Conservation (phyloP, 2,797 vertebrate genomes). For the Bradypus variegatus region DNA sequence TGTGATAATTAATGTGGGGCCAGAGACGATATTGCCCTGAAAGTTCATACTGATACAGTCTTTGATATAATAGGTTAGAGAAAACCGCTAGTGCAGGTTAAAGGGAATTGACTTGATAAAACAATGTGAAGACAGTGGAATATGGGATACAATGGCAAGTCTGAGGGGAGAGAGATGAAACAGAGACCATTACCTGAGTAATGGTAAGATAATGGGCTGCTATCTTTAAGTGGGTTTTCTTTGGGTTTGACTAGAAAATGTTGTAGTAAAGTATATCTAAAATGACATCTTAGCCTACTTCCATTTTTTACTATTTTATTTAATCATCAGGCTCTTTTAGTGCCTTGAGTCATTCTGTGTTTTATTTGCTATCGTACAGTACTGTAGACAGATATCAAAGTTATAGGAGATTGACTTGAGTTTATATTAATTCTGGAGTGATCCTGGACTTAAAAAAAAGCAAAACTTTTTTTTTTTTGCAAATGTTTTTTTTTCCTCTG, state of each 20-base stretch:
- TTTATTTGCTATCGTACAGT: not conserved
- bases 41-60: slow-evolving; percentile 8
- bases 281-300: not conserved
- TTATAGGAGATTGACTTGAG: not conserved
- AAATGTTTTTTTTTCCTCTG: slow-evolving; percentile 20
- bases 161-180: not conserved
- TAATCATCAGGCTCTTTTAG: not conserved
- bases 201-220: slow-evolving; percentile 1
- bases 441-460: not conserved
- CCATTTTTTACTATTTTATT: not conserved
- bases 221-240: slow-evolving; percentile 26
- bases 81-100: not conserved
- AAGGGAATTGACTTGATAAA: slow-evolving; percentile 30
- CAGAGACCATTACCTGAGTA: not conserved
- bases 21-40: not conserved
- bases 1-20: not conserved
- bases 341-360: not conserved
- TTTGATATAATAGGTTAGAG: not conserved
- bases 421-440: not conserved
- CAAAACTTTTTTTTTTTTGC: not conserved
- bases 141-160: slow-evolving; percentile 14
- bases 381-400: not conserved
- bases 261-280: slow-evolving; percentile 11
- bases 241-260: slow-evolving; percentile 9
- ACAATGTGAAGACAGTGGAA: not conserved